These are phyloP conservation scores for Seira ritae DNA, from an alignment of 2,888 invertebrate genomes.

Conservation along the genomic window DNA sequence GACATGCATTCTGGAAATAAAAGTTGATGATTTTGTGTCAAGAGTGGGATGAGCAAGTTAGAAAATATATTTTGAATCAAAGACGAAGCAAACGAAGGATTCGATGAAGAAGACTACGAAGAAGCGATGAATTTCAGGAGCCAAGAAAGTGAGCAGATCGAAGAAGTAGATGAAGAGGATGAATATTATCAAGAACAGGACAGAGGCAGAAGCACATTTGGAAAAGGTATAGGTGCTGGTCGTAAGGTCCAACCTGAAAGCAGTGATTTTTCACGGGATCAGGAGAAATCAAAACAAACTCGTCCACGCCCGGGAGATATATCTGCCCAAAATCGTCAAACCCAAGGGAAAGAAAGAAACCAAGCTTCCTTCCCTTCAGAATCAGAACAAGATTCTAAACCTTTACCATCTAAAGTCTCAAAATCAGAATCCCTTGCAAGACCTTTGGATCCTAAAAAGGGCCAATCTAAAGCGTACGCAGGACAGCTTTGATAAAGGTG, in stretches of 20 bases:
- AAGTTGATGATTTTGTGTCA: background rate
- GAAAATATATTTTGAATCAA: background rate
- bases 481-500: too few species aligned
- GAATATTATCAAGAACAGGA: background rate
- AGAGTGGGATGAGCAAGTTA: background rate
- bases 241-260: too few species aligned
- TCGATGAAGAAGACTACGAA: background rate
- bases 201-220: background rate
- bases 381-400: background rate
- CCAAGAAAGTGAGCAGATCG: background rate
- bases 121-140: too few species aligned
- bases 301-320: background rate
- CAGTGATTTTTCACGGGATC: background rate
- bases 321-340: background rate
- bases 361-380: background rate
- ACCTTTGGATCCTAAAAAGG: background rate
- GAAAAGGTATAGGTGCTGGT: too few species aligned
- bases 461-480: too few species aligned
- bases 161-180: background rate
- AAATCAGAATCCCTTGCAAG: background rate
- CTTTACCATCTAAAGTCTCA: background rate
- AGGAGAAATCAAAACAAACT: background rate
- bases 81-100: background rate
- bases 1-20: too few species aligned
- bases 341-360: background rate